Conservation (phyloP, 1,140 invertebrate genomes). For the Drosophila equinoxialis region DNA sequence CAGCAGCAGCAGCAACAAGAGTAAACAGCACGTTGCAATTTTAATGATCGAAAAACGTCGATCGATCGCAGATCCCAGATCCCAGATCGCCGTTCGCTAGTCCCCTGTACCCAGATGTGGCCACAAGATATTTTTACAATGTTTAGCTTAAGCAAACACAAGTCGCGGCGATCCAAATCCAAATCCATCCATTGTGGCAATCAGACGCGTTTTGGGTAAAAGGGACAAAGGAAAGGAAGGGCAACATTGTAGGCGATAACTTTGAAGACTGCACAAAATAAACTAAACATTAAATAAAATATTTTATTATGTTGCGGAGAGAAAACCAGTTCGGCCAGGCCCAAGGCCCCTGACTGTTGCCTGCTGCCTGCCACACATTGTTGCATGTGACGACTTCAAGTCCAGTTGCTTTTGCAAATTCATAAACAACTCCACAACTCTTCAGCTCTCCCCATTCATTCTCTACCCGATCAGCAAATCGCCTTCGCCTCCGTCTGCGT, state of each 20-base stretch:
- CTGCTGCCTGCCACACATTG: slow-evolving; percentile 68
- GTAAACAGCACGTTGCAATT: slow-evolving; percentile 80
- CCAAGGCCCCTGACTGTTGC: slow-evolving; percentile 18
- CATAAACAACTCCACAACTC: slow-evolving; percentile 69
- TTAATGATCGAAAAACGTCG: slow-evolving; percentile 75
- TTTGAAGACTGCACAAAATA: slow-evolving; percentile 70
- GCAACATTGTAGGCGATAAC: slow-evolving; percentile 69
- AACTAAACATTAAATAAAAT: slow-evolving; percentile 82
- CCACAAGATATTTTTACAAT: slow-evolving; percentile 75
- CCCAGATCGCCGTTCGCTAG: slow-evolving; percentile 16
- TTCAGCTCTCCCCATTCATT: slow-evolving; percentile 10
- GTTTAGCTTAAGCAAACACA: slow-evolving; percentile 76
- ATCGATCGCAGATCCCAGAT: slow-evolving; percentile 66
- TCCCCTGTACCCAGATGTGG: slow-evolving; percentile 31
- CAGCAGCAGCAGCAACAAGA: slow-evolving; percentile 43
- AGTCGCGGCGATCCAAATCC: slow-evolving; percentile 21
- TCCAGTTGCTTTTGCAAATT: slow-evolving; percentile 58
- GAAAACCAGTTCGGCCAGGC: slow-evolving; percentile 62
- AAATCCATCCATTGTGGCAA: slow-evolving; percentile 27
- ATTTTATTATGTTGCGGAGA: slow-evolving; percentile 77
- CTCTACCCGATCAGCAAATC: slow-evolving; percentile 10
- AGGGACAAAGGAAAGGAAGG: slow-evolving; percentile 36
- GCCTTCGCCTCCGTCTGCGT: neutral
- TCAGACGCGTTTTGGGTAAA: too few species aligned
- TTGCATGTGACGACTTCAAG: slow-evolving; percentile 58